Evolutionary conservation across 2,888 invertebrate species (phyloP).

Genomic region (Phortica okadai): DNA sequence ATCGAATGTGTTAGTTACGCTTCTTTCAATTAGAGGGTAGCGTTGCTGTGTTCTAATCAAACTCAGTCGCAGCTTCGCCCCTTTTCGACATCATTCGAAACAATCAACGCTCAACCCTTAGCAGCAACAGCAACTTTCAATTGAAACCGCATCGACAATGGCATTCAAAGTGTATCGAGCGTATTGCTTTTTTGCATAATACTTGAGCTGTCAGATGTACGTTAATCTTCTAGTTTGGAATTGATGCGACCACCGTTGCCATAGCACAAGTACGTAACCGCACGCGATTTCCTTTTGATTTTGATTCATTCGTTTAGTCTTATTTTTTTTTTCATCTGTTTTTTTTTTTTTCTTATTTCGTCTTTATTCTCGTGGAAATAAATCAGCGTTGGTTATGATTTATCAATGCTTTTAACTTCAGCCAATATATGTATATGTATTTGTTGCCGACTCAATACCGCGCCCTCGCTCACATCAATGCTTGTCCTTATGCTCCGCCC

Average conservation of each 20-base stretch:
- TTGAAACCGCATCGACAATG: too few species aligned
- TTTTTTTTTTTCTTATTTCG: background rate
- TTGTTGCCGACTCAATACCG: slow-evolving; percentile 28
- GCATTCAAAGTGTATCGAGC: too few species aligned
- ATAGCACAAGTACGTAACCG: background rate
- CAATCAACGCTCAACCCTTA: too few species aligned
- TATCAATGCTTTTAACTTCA: slow-evolving; percentile 71
- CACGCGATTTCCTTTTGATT: background rate
- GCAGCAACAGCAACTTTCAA: too few species aligned
- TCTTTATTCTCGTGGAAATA: slow-evolving; percentile 38
- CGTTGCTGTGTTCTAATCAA: too few species aligned
- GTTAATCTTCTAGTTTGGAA: background rate
- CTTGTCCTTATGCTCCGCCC: background rate
- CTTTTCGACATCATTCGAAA: too few species aligned
- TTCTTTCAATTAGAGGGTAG: too few species aligned
- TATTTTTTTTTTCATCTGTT: background rate
- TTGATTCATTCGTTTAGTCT: background rate
- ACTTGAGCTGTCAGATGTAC: background rate
- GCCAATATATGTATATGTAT: slow-evolving; percentile 52
- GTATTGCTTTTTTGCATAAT: too few species aligned
- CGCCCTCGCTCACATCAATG: background rate
- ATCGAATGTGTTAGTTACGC: too few species aligned
- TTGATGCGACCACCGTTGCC: background rate
- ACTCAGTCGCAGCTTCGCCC: too few species aligned
- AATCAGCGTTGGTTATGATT: slow-evolving; percentile 65